Percentiles rank a stretch among this genome's conserved stretches.
Conservation (phyloP, 1,140 invertebrate species). For the Bombus vancouverensis region DNA sequence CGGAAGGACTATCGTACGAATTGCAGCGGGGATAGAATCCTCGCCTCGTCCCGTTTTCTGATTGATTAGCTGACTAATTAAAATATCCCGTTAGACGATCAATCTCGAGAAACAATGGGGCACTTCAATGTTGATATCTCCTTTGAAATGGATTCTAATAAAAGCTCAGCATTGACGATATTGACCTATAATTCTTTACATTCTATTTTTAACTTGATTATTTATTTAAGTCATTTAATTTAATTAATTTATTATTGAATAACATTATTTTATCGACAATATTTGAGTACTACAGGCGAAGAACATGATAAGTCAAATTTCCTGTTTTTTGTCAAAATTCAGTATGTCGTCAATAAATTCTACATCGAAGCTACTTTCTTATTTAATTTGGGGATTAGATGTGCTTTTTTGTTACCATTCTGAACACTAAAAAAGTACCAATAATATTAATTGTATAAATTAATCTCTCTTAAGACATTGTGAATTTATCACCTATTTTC, state of each 20-base stretch:
- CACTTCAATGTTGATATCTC: neutral
- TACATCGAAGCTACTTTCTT: too few relatives aligned
- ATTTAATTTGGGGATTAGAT: too few relatives aligned
- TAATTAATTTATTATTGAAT: neutral
- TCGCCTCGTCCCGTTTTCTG: neutral
- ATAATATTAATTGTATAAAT: too few relatives aligned
- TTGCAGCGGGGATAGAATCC: neutral
- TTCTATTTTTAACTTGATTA: neutral
- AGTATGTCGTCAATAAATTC: neutral
- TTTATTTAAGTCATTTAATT: neutral
- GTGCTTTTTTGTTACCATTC: too few relatives aligned
- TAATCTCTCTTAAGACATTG: too few relatives aligned
- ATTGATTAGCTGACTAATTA: constrained; percentile 33
- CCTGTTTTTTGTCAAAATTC: neutral
- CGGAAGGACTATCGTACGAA: neutral
- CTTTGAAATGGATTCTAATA: neutral
- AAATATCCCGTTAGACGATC: constrained; percentile 17
- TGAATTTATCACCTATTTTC: too few relatives aligned
- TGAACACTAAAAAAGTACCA: too few relatives aligned
- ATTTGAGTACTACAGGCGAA: neutral
- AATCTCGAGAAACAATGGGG: constrained; percentile 12
- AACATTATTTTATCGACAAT: neutral
- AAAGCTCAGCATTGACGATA: neutral
- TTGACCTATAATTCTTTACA: neutral
- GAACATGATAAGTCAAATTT: neutral